Base-by-base conservation (phyloP, 1,140 invertebrate species). In the Drosophila pseudoobscura region DNA sequence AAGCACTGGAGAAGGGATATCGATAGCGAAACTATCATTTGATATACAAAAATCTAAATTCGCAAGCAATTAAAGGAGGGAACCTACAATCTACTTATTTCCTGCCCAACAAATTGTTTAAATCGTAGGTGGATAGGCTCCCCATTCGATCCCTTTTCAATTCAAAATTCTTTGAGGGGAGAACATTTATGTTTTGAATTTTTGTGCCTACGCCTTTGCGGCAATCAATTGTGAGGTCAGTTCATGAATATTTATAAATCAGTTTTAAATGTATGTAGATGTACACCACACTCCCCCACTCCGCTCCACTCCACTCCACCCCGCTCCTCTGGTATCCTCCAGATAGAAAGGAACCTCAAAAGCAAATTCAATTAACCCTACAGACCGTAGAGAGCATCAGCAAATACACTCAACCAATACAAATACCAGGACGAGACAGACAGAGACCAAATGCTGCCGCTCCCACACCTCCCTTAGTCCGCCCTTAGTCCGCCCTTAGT, bases 311-410 rank as follows among this genome's bases (percentile, higher is more conserved):
- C 20, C 20, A 20, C 20, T 20, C 20, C 20, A 20, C 20, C 20
- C 20, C 20, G 20, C 20, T 31, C 11, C 5, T 39, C 35, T 13
- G 11, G 2, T 39, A 39, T 39, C 17, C 43, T 39, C 52, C 52
- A 49, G 59, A 51, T 55, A 53, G 78, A 71, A 69, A 77, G 68
- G 60, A 74, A 75, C 72, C 80, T 87, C 57, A 54, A 85, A 78
- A 80, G 77, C 78, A 85, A 85, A 87, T 85, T 85, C 80, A 85
- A 85, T 85, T 85, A 87, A 85, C 80, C 80, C 82, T 87, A 80
- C 80, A 84, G 80, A 80, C 64, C 82, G 74, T 85, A 82, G 82
- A 84, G 80, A 85, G 80, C 73, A 66, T 84, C 85, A 84, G 83
- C 80, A 85, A 85, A 85, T 87, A 85, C 78, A 85, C 80, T 85